Percentiles rank a stretch among this genome's conserved stretches.
Conservation (phyloP, 2,888 invertebrate genomes). For the Acanthosepion esculentum region DNA sequence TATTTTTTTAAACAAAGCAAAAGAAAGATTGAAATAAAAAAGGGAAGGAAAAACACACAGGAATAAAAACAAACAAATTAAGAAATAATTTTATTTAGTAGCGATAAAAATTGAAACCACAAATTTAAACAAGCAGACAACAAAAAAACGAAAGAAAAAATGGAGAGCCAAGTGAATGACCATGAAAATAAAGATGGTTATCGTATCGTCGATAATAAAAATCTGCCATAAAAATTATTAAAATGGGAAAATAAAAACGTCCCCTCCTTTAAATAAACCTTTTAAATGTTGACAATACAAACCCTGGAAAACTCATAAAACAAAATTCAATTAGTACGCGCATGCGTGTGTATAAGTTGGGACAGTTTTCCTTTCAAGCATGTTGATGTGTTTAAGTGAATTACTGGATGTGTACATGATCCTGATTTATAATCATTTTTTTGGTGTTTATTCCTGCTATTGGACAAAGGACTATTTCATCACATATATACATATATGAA, state of each 20-base stretch:
- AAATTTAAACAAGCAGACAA: neutral
- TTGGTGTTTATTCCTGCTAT: neutral
- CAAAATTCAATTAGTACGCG: slow-evolving; percentile 20
- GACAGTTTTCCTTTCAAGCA: neutral
- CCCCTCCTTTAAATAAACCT: neutral
- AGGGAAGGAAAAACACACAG: neutral
- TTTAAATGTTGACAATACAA: slow-evolving; percentile 33
- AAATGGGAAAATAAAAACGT: slow-evolving; percentile 1
- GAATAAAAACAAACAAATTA: neutral
- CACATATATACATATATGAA: neutral
- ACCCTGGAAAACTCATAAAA: neutral
- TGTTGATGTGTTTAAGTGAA: neutral
- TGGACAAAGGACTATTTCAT: neutral
- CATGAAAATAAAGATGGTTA: neutral
- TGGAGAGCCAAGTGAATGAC: neutral
- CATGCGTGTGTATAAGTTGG: neutral
- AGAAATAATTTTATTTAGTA: neutral
- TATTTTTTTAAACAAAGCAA: neutral
- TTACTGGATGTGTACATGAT: neutral
- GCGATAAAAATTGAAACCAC: neutral
- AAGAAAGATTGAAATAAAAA: neutral
- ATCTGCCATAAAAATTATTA: neutral
- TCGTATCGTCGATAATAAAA: neutral
- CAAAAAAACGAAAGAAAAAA: neutral
- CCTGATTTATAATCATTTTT: neutral